Evolutionary conservation across 2,113 vertebrate genomes (phyloP).

Genomic region (Noctilio leporinus): DNA sequence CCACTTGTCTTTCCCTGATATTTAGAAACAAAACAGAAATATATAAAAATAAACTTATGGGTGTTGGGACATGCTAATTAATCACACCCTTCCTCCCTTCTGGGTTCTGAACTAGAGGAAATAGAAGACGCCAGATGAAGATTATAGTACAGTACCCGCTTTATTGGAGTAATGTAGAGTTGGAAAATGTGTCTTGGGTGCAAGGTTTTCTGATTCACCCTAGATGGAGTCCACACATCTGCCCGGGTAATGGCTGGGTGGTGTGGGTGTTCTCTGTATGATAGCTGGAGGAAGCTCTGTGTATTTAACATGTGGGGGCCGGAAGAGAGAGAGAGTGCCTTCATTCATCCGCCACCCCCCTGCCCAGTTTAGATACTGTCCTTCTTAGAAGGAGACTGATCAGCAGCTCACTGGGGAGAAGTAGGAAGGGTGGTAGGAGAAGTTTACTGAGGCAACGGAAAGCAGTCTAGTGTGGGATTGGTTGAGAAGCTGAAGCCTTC

Average conservation of each 20-base stretch:
- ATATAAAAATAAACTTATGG: not conserved
- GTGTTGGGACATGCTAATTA: not conserved
- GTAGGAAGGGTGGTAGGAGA: no score
- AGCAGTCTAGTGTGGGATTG: no score
- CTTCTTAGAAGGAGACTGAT: no score
- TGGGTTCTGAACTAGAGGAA: not conserved
- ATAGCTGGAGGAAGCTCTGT: not conserved
- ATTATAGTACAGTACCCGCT: not conserved
- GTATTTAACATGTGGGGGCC: not conserved
- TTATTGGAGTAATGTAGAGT: not conserved
- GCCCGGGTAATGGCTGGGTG: not conserved
- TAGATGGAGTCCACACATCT: not conserved
- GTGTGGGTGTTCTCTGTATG: not conserved
- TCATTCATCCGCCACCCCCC: no score
- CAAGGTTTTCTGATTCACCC: not conserved
- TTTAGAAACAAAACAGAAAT: constrained; percentile 39
- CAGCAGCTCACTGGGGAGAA: no score
- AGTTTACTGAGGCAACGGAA: no score
- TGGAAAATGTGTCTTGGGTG: not conserved
- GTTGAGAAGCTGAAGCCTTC: no score
- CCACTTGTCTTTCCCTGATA: constrained; percentile 33
- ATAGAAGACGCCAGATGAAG: not conserved
- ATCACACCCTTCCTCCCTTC: not conserved
- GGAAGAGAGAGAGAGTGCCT: not conserved
- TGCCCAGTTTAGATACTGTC: not conserved